phyloP scores from a whole-genome alignment of 2,113 vertebrate genomes.

The Syrmaticus mikado region DNA sequence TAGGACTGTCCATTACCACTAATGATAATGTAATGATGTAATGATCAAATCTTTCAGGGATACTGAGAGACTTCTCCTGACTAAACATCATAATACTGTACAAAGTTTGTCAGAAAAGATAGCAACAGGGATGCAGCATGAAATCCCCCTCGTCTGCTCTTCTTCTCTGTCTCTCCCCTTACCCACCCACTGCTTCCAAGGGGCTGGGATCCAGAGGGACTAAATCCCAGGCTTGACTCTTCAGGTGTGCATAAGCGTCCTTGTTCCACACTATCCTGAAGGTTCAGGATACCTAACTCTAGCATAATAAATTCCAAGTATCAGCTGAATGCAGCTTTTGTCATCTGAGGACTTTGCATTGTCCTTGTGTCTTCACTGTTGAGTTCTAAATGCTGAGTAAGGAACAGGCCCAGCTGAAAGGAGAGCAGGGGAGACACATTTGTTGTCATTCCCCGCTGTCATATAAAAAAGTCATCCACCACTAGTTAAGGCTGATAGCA shows the following conservation, averaged over 20 bases:
- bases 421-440: constrained; percentile 8
- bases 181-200: background rate
- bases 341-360: background rate
- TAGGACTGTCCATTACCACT: background rate
- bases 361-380: background rate
- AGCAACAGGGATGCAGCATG: background rate
- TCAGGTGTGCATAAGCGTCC: background rate
- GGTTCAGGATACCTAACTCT: background rate
- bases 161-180: background rate
- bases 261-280: background rate
- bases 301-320: background rate
- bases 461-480: background rate
- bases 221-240: background rate
- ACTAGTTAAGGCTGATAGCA: background rate
- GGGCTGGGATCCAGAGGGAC: background rate
- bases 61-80: background rate
- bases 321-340: background rate
- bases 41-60: background rate
- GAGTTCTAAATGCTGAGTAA: background rate
- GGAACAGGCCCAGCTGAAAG: background rate
- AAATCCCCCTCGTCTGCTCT: background rate
- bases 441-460: background rate
- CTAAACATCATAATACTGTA: background rate
- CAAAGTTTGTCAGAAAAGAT: background rate
- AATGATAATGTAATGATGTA: background rate